Evolutionary conservation across 1,140 invertebrate species (phyloP), one percentile per base, ranked within the genome.

Genomic region (Bombus huntii): DNA sequence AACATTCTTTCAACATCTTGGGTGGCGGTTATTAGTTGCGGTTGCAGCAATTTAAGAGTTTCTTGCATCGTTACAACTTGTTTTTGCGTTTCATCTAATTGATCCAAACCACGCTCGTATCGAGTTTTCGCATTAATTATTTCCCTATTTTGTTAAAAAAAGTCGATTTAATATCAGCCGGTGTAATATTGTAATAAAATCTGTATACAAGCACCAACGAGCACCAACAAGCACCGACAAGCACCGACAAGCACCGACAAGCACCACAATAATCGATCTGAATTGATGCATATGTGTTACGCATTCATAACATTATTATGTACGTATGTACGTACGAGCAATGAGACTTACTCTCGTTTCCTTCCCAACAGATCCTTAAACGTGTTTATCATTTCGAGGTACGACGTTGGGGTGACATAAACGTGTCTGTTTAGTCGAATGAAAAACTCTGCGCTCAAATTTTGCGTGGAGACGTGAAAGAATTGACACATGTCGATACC

Each of bases 391-490:
- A 99, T 96, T 93, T 99, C 98, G 68, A 99, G 95, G 93, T 99
- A 99, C 0, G 98, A 99, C 0, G 98, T 99, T 0, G 98, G 98
- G 0, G 99, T 99, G 0, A 99, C 98, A 93, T 99, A 99, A 91
- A 98, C 98, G 87, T 97, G 96, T 80, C 98, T 96, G 62, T 96
- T 96, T 57, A 98, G 92, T 83, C 98, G 96, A 3, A 95, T 89
- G n/a, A 96, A 96, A 94, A 97, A 98, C 91, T 97, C 97, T 1
- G 96, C 93, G 2, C 98, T 98, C 39, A 99, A 94, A 47, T 95
- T 93, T 92, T 98, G 96, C 0, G 98, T 98, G 74, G 98, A 97
- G 6, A 97, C 97, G 93, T 99, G 98, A 94, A 99, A 99, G 59
- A 96, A 96, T 96, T 99, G 98, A 92, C 98, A 99, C 96, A 99